These are phyloP conservation scores for Leptinotarsa juncta DNA, from an alignment of 2,888 invertebrate species.

Conservation along the genomic window DNA sequence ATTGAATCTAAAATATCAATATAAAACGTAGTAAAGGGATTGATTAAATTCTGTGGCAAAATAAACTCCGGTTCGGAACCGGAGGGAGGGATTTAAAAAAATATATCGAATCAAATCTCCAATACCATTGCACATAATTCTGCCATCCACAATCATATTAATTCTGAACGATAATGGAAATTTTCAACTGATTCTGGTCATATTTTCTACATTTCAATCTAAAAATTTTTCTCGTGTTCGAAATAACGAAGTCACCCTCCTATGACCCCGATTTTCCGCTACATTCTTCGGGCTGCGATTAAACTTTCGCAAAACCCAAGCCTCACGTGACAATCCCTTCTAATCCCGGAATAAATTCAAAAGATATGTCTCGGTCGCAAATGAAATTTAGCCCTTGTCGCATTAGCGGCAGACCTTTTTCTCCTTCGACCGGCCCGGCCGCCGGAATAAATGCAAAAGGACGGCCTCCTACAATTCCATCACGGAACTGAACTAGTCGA, in stretches of 20 bases:
- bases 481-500: conserved; percentile 5
- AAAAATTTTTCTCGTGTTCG: background rate
- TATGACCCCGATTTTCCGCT: background rate
- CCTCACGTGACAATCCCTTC: conserved; percentile 11
- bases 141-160: no score
- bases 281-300: background rate
- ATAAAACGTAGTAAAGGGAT: no score
- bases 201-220: no score
- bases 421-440: conserved; percentile 14
- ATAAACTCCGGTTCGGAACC: no score
- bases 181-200: no score
- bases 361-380: conserved; percentile 15
- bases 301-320: background rate
- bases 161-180: no score
- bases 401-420: conserved; percentile 19
- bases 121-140: no score
- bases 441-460: conserved; percentile 8
- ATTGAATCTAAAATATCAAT: no score
- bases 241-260: background rate
- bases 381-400: conserved; percentile 21
- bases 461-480: conserved; percentile 15
- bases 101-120: no score
- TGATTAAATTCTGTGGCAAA: no score
- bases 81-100: no score
- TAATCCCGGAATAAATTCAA: conserved; percentile 17